A percentile compares a stretch with the other conserved stretches of the same genome.
Conservation (phyloP, 1,140 invertebrate species). For the Bilobella aurantiaca region DNA sequence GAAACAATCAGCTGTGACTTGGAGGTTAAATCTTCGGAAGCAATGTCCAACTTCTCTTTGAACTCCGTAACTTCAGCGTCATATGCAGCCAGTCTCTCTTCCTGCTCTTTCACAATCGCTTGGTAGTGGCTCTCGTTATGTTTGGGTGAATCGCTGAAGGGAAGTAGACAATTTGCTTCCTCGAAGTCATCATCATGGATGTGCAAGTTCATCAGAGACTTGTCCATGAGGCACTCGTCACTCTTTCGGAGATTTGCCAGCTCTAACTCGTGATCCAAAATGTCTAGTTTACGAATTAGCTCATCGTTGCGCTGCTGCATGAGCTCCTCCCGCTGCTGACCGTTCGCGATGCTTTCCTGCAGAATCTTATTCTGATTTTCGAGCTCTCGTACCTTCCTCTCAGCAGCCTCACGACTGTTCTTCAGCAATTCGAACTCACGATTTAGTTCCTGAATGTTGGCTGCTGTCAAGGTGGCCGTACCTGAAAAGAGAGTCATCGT, state of each 20-base stretch:
- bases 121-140: not conserved
- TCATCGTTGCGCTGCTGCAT: not conserved
- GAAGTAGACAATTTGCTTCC: not conserved
- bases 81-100: too few relatives aligned
- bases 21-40: not conserved
- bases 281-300: not conserved
- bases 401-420: not conserved
- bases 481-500: conserved; percentile 1
- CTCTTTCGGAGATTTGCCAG: not conserved
- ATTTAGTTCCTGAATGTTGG: not conserved
- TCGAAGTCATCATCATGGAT: not conserved
- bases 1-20: not conserved
- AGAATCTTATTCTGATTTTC: not conserved
- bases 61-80: too few relatives aligned
- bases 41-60: not conserved
- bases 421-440: not conserved
- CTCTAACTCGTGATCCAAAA: not conserved
- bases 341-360: not conserved
- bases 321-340: not conserved
- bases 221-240: not conserved
- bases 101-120: too few relatives aligned
- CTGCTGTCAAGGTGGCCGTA: not conserved
- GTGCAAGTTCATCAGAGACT: not conserved
- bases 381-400: not conserved
- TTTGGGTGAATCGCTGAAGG: not conserved